Evolutionary conservation across 2,113 vertebrate genomes (phyloP).

Genomic region (Lepidothrix coronata): DNA sequence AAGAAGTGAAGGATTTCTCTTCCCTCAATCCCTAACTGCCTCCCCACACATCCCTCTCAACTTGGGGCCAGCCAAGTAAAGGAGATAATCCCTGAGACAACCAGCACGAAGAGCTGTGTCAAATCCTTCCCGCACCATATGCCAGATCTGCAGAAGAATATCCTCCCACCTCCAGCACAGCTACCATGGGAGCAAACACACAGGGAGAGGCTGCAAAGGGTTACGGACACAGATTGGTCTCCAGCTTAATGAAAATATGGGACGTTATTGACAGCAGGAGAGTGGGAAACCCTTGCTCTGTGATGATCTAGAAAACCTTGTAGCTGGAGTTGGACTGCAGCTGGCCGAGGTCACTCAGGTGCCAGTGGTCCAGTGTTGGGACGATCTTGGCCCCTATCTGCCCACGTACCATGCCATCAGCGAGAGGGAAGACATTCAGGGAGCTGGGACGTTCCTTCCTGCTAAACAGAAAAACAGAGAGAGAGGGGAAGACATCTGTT

Average conservation of each 20-base stretch:
- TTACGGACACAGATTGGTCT: constrained; percentile 37
- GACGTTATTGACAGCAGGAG: background rate
- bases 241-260: background rate
- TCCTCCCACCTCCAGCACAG: background rate
- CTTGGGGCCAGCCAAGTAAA: constrained; percentile 36
- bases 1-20: background rate
- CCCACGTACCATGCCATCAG: constrained; percentile 96
- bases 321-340: constrained; percentile 89
- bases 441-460: constrained; percentile 95
- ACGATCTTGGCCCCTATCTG: constrained; percentile 89
- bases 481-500: background rate
- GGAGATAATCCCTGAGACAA: background rate
- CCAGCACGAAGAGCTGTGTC: background rate
- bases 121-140: background rate
- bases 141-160: background rate
- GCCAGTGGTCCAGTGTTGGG: constrained; percentile 91
- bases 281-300: constrained; percentile 49
- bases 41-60: background rate
- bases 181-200: background rate
- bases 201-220: constrained; percentile 59
- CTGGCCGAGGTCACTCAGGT: constrained; percentile 90
- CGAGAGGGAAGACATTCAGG: constrained; percentile 90
- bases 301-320: constrained; percentile 88
- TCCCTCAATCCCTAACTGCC: background rate
- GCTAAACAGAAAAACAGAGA: constrained; percentile 68